Percentiles rank a stretch among this genome's conserved stretches.
Evolutionary conservation across 2,113 vertebrate species (phyloP).

Genomic region (Datnioides undecimradiatus): DNA sequence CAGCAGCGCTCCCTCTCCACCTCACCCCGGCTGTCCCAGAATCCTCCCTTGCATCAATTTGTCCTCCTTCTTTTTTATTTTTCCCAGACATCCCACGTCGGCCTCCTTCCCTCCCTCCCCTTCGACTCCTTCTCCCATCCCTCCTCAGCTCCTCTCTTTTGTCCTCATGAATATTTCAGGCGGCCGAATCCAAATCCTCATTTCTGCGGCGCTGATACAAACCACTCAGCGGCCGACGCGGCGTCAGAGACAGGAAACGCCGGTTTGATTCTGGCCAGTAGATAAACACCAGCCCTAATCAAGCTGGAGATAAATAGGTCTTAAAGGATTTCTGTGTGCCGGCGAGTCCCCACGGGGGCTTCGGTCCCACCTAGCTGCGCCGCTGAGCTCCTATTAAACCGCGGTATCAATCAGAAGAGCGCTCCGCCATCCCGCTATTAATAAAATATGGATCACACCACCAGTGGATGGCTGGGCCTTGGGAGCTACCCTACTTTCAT

Average conservation of each 20-base stretch:
- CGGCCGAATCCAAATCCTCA: slow-evolving; percentile 62
- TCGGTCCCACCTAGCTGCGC: slow-evolving; percentile 51
- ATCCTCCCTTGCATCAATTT: slow-evolving; percentile 67
- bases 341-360: slow-evolving; percentile 38
- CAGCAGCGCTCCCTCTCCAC: background rate
- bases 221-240: slow-evolving; percentile 35
- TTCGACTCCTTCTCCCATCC: slow-evolving; percentile 40
- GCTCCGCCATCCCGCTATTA: slow-evolving; percentile 78
- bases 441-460: slow-evolving; percentile 87
- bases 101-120: slow-evolving; percentile 48
- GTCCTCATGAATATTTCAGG: slow-evolving; percentile 84
- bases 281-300: slow-evolving; percentile 44
- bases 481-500: slow-evolving; percentile 87
- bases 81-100: slow-evolving; percentile 46
- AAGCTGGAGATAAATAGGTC: slow-evolving; percentile 57
- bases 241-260: slow-evolving; percentile 36
- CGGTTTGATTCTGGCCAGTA: slow-evolving; percentile 7
- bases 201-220: slow-evolving; percentile 27
- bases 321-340: slow-evolving; percentile 55
- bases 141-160: slow-evolving; percentile 63
- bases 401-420: slow-evolving; percentile 80
- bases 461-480: slow-evolving; percentile 78
- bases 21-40: slow-evolving; percentile 68
- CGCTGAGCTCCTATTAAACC: slow-evolving; percentile 62
- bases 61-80: slow-evolving; percentile 77